Conservation (phyloP, 2,113 vertebrate species). For the Pluvialis apricaria region DNA sequence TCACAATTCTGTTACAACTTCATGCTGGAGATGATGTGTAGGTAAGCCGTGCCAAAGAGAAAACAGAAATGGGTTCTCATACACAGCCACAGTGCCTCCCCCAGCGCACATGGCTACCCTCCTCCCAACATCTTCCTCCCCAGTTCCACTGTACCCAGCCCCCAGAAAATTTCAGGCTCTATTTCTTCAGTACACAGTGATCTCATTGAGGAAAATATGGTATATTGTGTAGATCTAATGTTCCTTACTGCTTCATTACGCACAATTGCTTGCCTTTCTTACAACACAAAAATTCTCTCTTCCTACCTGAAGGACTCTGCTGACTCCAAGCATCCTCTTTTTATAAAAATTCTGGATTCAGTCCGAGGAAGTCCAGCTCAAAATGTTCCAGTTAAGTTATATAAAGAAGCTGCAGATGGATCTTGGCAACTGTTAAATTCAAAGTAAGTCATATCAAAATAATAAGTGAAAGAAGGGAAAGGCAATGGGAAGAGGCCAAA, state of each 20-base stretch:
- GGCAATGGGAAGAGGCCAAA: neutral
- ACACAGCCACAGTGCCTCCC: too few species aligned
- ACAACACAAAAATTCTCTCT: neutral
- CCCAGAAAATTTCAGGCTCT: neutral
- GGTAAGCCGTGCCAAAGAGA: neutral
- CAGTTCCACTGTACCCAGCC: neutral
- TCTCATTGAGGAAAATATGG: neutral
- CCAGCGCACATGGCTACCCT: rapidly evolving
- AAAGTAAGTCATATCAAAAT: constrained; percentile 71
- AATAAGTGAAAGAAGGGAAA: neutral
- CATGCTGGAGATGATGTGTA: neutral
- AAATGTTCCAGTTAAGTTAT: constrained; percentile 73
- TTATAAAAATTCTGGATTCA: constrained; percentile 83
- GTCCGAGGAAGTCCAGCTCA: constrained; percentile 79
- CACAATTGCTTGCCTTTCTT: neutral
- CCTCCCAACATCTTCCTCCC: neutral
- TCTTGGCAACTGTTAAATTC: constrained; percentile 74
- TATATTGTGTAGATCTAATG: neutral
- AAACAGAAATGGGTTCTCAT: neutral
- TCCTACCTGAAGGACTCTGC: constrained; percentile 52
- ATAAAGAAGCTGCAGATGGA: constrained; percentile 62
- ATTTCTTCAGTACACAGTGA: neutral
- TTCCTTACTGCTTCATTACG: neutral
- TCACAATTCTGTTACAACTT: neutral
- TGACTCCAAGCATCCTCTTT: constrained; percentile 76